Evolutionary conservation across 2,888 invertebrate species (phyloP), one percentile per base, ranked within the genome.

Genomic region (Aelia acuminata): DNA sequence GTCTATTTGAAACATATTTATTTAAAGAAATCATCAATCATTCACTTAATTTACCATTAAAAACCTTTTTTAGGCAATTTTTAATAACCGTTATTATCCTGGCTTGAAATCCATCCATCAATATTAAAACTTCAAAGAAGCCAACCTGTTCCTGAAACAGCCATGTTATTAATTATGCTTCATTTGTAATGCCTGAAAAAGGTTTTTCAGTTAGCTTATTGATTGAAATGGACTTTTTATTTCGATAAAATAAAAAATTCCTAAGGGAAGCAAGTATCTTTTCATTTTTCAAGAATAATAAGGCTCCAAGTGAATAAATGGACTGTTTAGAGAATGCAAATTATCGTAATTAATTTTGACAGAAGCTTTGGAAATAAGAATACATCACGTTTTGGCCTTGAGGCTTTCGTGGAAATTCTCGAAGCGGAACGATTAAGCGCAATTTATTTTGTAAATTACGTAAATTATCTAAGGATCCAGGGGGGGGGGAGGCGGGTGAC

Each of bases 321-420:
- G 63, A 70, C 57, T 0, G 26, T 26, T 57, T 70, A 70, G 18
- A 70, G 31, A 70, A 70, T 35, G 18, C 31, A 70, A 70, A 70
- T 70, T 70, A 70, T 20, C 7, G 35, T 35, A 70, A 70, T 70
- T 70, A 70, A 70, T 70, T 70, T 70, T 70, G 63, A 70, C 31
- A 70, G 63, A 70, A 35, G 63, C 18, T 15, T 35, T 70, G 5
- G 31, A 70, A 70, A 70, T 18, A 70, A 18, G 18, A 35, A 70
- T 70, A 18, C 63, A 70, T 70, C 63, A 70, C 63, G 63, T 35
- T 35, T 10, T 20, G 31, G 63, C 63, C 63, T 35, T 70, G 63
- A 35, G 8, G 31, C 31, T 70, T 70, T 70, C 31, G 18, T 35
- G 63, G 63, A 70, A 70, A 70, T 20, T 18, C 35, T 70, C 0